Percentiles rank a stretch among this genome's conserved stretches.
These are phyloP conservation scores for Sisor rabdophorus DNA, from an alignment of 2,113 vertebrate species.

Conservation along the genomic window DNA sequence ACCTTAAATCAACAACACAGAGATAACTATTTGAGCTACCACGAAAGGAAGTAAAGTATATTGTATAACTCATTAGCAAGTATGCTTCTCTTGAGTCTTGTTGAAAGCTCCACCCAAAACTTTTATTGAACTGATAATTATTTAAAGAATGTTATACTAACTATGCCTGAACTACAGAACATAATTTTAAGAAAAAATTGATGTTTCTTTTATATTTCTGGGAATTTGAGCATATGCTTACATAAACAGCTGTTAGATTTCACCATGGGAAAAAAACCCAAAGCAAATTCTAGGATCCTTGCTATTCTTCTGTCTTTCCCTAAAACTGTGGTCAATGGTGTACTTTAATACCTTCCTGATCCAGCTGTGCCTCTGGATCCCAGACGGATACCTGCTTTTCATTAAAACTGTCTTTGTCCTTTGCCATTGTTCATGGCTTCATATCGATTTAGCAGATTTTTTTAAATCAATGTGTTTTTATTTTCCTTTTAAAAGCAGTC, in stretches of 20 bases:
- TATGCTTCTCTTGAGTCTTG: no score
- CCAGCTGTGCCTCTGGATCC: background rate
- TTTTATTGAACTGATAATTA: background rate
- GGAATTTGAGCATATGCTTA: constrained; percentile 10
- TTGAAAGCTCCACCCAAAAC: background rate
- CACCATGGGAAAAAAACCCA: background rate
- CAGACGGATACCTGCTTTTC: constrained; percentile 5
- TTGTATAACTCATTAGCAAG: background rate
- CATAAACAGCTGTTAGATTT: constrained; percentile 4
- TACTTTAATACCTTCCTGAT: background rate
- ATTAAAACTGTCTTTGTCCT: background rate
- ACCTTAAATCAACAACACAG: no score
- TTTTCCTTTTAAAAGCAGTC: background rate
- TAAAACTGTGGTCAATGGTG: constrained; percentile 1
- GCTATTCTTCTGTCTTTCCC: background rate
- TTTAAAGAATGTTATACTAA: background rate
- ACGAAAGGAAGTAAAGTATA: no score
- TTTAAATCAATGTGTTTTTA: background rate
- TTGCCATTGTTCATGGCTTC: background rate
- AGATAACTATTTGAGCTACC: no score
- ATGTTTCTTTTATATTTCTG: background rate
- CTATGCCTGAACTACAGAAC: no score
- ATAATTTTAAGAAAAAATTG: background rate
- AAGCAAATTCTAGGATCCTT: background rate
- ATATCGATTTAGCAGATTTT: constrained; percentile 6